phyloP scores from a whole-genome alignment of 2,888 invertebrate genomes.

The Heliconius cydno region DNA sequence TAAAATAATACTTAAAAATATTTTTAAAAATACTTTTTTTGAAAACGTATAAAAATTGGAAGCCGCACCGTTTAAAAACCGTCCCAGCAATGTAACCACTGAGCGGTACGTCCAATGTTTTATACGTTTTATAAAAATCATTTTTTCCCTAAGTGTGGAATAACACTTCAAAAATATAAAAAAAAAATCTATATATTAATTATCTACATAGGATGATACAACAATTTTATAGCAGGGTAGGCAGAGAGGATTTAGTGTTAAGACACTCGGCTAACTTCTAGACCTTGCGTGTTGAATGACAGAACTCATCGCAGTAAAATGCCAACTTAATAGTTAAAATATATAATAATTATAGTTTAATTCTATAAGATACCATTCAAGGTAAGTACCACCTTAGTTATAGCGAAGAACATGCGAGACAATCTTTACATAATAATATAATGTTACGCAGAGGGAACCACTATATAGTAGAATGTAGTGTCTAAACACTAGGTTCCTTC shows the following conservation, averaged over 20 bases:
- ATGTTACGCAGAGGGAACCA: too few relatives aligned
- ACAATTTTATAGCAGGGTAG: not conserved
- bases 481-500: too few relatives aligned
- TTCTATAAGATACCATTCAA: too few relatives aligned
- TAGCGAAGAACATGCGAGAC: too few relatives aligned
- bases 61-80: not conserved
- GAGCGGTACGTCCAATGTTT: not conserved
- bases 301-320: not conserved
- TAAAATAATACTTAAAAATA: constrained; percentile 5
- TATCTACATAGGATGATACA: constrained; percentile 12
- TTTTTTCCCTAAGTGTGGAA: constrained; percentile 25
- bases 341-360: too few relatives aligned
- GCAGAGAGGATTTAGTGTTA: not conserved
- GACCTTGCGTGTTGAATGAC: not conserved
- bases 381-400: too few relatives aligned
- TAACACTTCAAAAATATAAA: constrained; percentile 36
- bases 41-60: not conserved
- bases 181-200: constrained; percentile 5
- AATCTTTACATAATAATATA: too few relatives aligned
- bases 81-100: not conserved
- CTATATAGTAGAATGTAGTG: too few relatives aligned
- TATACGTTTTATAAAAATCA: not conserved
- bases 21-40: not conserved
- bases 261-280: not conserved
- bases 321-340: too few relatives aligned